Percentiles rank a stretch among this genome's conserved stretches.
These are phyloP conservation scores for Acrocephalus scirpaceus DNA, from an alignment of 2,797 vertebrate species.

Conservation along the genomic window DNA sequence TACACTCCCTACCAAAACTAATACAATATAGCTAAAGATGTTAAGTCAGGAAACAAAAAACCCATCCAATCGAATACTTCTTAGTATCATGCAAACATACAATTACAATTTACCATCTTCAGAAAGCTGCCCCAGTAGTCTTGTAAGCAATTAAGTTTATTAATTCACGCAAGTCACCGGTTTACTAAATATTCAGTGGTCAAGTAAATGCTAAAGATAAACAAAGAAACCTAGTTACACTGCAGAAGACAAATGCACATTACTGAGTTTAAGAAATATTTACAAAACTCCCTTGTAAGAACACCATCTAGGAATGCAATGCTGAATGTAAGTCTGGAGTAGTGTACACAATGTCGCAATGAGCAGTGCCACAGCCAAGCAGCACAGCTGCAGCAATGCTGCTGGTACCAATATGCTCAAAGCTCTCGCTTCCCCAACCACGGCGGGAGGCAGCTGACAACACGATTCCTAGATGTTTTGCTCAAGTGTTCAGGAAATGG, in stretches of 20 bases:
- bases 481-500: neutral
- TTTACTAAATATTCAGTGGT: neutral
- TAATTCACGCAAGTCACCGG: neutral
- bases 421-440: accelerated
- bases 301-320: neutral
- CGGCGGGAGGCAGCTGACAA: neutral
- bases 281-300: neutral
- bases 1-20: neutral
- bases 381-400: neutral
- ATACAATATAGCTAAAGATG: neutral
- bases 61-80: neutral
- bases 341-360: neutral
- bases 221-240: neutral
- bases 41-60: neutral
- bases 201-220: constrained; percentile 12
- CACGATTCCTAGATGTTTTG: neutral
- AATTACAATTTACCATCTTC: neutral
- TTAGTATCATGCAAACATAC: neutral
- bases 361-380: neutral
- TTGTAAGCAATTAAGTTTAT: neutral
- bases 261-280: neutral
- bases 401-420: neutral
- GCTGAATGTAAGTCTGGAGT: neutral
- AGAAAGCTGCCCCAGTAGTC: neutral
- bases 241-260: neutral